Evolutionary conservation across 2,113 vertebrate species (phyloP).

Genomic region (Epinephelus fuscoguttatus): DNA sequence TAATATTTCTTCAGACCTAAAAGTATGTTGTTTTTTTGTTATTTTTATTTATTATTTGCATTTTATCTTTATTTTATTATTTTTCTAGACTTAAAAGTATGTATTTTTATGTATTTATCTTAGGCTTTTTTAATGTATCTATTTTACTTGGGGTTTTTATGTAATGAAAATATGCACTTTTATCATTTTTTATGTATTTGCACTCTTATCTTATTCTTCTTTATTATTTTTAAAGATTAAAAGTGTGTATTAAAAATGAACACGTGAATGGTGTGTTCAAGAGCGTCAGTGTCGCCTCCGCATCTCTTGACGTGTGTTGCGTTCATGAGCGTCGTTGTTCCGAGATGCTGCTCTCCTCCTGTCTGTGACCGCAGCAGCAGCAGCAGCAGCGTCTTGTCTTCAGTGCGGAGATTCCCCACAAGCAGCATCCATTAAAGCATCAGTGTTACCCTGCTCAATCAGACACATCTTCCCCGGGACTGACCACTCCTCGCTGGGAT

Average conservation of each 20-base stretch:
- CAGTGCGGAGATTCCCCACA: constrained; percentile 40
- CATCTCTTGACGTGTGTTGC: constrained; percentile 25
- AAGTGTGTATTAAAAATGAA: neutral
- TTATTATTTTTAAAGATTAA: neutral
- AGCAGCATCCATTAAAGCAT: constrained; percentile 72
- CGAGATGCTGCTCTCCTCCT: neutral
- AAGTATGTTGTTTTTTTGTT: too few species aligned
- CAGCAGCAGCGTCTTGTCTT: constrained; percentile 24
- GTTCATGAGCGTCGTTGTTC: constrained; percentile 54
- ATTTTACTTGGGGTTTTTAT: too few species aligned
- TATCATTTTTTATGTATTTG: too few species aligned
- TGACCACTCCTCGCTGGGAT: constrained; percentile 47
- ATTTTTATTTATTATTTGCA: too few species aligned
- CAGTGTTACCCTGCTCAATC: constrained; percentile 25
- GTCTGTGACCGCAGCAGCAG: constrained; percentile 4
- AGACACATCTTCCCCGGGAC: constrained; percentile 42
- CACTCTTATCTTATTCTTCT: too few species aligned
- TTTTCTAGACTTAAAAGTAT: too few species aligned
- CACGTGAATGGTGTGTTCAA: constrained; percentile 19
- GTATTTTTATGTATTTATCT: too few species aligned
- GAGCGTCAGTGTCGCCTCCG: neutral
- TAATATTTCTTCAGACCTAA: too few species aligned
- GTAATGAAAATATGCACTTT: neutral
- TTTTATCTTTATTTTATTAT: too few species aligned
- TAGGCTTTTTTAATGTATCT: too few species aligned